Base-by-base conservation (phyloP, 2,888 invertebrate genomes). In the Zelleria hepariella region DNA sequence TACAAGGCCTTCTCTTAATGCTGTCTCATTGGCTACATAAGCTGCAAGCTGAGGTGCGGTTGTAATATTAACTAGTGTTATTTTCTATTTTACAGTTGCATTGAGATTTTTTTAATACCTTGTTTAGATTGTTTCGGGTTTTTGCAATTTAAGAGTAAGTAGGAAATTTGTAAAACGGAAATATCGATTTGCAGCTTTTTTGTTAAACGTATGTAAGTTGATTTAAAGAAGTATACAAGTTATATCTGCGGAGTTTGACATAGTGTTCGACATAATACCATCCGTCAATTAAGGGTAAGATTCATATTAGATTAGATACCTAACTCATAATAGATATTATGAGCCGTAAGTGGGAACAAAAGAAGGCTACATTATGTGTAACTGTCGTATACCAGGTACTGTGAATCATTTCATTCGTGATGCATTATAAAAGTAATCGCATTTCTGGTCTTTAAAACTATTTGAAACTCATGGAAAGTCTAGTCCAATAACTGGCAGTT, bases 1-100 rank as follows among this genome's bases (percentile, higher is more conserved):
- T 96, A 96, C 90, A 96, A 95, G 87, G 95, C 94, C 88, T 94
- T 94, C 80, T 92, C 92, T 87, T 92, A 93, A 90, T 89, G 80
- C 80, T 77, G 78, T 77, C 79, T 74, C 55, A 10, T 27, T 20
- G 21, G 55, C 55, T 55, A 8, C 27, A 10, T 23, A 10, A 25
- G 25, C 53, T 53, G n/a, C 24, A 20, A 51, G 21, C 51, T 51
- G 23, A 18, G 2, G 8, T 6, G 21, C 20, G 20, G 8, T 18
- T 51, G 20, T 51, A 21, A 21, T 20, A 6, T 20, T 8, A 21
- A 20, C 20, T 51, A 15, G 10, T 15, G 15, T 15, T 42, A 15
- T 32, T 10, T 15, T 15, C 10, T 4, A 42, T 42, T 42, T 42
- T 15, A 42, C 2, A 2, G 32, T 15, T 42, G 15, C 32, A 4